Conservation (phyloP, 2,113 vertebrate species). For the Corydoras sp. region DNA sequence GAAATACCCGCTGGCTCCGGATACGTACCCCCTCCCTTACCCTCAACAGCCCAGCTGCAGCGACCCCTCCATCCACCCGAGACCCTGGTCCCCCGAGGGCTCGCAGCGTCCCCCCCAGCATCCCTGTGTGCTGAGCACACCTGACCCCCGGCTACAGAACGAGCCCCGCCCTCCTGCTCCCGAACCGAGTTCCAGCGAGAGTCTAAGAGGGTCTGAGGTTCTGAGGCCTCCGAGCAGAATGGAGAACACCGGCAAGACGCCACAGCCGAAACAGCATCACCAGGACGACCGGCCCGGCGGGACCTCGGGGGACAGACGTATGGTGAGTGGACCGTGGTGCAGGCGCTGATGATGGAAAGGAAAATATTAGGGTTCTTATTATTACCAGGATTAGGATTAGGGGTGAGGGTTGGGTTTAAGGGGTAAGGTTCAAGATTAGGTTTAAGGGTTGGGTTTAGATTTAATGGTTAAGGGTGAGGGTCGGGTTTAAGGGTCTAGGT, state of each 20-base stretch:
- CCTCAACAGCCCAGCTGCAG: constrained; percentile 45
- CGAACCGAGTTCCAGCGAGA: not conserved
- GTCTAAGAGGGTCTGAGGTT: not conserved
- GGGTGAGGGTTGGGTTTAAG: no score
- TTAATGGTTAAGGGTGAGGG: no score
- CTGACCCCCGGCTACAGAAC: not conserved
- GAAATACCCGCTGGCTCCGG: constrained; percentile 60
- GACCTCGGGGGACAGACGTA: constrained; percentile 1
- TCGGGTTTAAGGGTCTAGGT: no score
- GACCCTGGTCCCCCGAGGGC: constrained; percentile 52
- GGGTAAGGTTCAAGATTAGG: no score
- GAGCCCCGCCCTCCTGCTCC: not conserved
- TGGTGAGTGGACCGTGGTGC: constrained; percentile 22
- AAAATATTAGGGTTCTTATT: no score
- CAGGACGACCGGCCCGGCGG: constrained; percentile 6
- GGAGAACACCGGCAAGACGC: not conserved
- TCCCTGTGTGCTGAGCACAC: not conserved
- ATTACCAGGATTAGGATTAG: no score
- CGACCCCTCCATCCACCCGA: constrained; percentile 50
- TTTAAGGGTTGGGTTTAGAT: no score
- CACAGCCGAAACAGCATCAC: not conserved
- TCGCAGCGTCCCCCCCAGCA: constrained; percentile 34
- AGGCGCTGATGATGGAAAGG: no score
- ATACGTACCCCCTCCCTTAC: constrained; percentile 54
- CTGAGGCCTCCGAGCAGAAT: not conserved